phyloP scores from a whole-genome alignment of 2,113 vertebrate genomes.

The Leptodactylus fuscus region DNA sequence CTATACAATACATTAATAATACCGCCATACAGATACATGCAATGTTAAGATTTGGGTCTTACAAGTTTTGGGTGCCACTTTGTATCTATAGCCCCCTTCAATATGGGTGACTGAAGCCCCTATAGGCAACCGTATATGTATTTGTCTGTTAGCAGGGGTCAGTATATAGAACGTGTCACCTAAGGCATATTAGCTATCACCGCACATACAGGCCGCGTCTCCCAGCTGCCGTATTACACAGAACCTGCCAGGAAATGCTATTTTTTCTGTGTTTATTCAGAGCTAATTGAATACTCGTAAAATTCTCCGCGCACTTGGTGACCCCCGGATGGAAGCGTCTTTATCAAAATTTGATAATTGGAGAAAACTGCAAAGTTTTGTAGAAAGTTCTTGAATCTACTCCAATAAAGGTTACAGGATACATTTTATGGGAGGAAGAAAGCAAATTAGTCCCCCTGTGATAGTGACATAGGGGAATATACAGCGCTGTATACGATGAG shows the following conservation, averaged over 20 bases:
- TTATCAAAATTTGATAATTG: not conserved
- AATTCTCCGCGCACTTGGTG: not conserved
- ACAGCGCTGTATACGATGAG: no score
- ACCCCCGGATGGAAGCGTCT: not conserved
- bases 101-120: no score
- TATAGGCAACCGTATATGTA: no score
- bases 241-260: not conserved
- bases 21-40: no score
- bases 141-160: not conserved
- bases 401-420: no score
- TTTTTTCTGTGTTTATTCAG: constrained; percentile 18
- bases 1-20: no score
- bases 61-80: no score
- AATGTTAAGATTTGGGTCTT: no score
- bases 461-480: no score
- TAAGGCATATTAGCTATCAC: not conserved
- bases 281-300: not conserved
- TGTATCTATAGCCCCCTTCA: no score
- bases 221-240: not conserved
- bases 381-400: not conserved
- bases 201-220: not conserved
- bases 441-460: no score
- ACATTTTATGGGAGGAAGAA: no score
- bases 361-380: not conserved
- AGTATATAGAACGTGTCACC: not conserved